phyloP scores from a whole-genome alignment of 2,113 vertebrate genomes.

The Leiothrix lutea region DNA sequence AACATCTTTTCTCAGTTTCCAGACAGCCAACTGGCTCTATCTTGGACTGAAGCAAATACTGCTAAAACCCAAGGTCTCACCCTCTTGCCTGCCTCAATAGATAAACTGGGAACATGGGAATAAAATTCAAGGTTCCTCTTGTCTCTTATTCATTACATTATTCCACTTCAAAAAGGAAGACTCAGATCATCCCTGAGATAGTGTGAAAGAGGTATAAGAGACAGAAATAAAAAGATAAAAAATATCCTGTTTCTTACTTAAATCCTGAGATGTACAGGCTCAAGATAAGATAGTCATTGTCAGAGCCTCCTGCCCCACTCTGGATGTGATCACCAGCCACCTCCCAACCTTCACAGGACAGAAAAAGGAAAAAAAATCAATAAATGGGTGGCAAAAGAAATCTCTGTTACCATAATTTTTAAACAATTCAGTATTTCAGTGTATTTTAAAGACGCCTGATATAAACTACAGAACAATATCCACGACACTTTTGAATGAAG shows the following conservation, averaged over 20 bases:
- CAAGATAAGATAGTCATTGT: constrained; percentile 96
- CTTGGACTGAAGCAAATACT: neutral
- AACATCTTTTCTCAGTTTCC: neutral
- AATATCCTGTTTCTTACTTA: constrained; percentile 79
- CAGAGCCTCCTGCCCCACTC: constrained; percentile 89
- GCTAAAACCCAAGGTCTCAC: neutral
- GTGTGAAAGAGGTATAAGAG: neutral
- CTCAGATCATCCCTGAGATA: neutral
- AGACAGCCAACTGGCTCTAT: neutral
- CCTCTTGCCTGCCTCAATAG: neutral
- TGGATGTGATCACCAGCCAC: constrained; percentile 92
- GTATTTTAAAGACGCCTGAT: neutral
- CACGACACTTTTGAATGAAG: neutral
- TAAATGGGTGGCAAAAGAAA: neutral
- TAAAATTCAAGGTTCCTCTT: neutral
- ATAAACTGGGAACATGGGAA: neutral
- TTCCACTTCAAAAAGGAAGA: neutral
- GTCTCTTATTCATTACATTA: neutral
- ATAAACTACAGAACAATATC: neutral
- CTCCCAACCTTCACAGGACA: constrained; percentile 85
- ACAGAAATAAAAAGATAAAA: neutral
- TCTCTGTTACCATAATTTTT: neutral
- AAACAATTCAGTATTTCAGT: neutral
- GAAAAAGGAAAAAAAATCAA: neutral
- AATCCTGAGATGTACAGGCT: constrained; percentile 94